Evolutionary conservation across 2,888 invertebrate species (phyloP).

Genomic region (Drosophila dives): DNA sequence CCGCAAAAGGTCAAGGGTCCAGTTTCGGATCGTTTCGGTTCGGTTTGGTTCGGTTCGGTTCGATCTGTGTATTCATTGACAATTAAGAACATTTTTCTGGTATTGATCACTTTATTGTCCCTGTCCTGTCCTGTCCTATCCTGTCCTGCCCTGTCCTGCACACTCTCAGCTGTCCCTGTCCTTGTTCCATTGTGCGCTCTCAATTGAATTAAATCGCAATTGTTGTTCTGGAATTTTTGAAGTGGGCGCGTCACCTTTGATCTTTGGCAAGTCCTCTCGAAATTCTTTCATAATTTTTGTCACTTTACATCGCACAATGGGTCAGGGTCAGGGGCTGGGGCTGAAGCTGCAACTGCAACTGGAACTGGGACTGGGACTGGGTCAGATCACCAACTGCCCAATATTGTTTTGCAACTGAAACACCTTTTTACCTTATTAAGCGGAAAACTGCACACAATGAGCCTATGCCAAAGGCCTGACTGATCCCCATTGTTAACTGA

Average conservation of each 20-base stretch:
- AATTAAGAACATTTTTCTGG: slow-evolving; percentile 66
- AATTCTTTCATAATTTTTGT: slow-evolving; percentile 74
- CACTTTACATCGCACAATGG: slow-evolving; percentile 60
- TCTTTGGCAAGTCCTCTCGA: slow-evolving; percentile 40
- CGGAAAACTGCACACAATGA: slow-evolving; percentile 65
- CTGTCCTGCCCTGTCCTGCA: slow-evolving; percentile 4
- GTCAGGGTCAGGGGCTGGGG: neutral
- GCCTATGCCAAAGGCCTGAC: slow-evolving; percentile 33
- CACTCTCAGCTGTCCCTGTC: slow-evolving; percentile 27
- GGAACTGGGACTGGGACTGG: neutral
- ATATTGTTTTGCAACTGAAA: slow-evolving; percentile 71
- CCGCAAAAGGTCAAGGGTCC: slow-evolving; percentile 69
- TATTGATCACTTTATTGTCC: slow-evolving; percentile 77
- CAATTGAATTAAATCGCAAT: slow-evolving; percentile 66
- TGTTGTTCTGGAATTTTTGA: slow-evolving; percentile 54
- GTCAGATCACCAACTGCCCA: slow-evolving; percentile 26
- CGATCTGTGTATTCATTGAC: slow-evolving; percentile 66
- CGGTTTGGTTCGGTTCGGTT: neutral
- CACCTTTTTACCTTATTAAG: slow-evolving; percentile 75
- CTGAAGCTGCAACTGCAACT: neutral
- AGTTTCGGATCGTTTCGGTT: neutral
- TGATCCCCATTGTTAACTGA: slow-evolving; percentile 61
- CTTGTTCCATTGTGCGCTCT: slow-evolving; percentile 34
- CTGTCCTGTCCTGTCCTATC: slow-evolving; percentile 9
- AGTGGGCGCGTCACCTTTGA: slow-evolving; percentile 77